phyloP scores from a whole-genome alignment of 2,888 invertebrate species.

The Ceramica pisi region DNA sequence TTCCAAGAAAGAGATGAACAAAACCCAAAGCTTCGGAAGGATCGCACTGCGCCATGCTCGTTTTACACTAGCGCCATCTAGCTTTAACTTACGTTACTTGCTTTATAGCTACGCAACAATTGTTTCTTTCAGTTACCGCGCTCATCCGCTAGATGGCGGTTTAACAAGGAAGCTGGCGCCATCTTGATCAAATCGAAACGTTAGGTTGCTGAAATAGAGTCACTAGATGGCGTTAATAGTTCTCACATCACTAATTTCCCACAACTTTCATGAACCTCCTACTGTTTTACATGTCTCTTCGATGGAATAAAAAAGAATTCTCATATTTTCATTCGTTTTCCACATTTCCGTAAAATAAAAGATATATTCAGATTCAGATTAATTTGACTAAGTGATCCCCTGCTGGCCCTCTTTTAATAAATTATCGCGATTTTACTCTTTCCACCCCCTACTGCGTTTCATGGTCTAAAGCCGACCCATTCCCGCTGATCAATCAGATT shows the following conservation, averaged over 20 bases:
- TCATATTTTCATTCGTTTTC: neutral
- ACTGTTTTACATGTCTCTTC: no score
- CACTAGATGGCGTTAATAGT: constrained; percentile 17
- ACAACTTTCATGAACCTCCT: neutral
- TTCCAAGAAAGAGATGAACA: no score
- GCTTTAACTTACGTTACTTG: neutral
- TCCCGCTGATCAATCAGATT: constrained; percentile 21
- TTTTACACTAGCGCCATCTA: neutral
- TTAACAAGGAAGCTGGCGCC: neutral
- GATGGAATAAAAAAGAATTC: neutral
- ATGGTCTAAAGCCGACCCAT: constrained; percentile 4
- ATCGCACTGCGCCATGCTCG: no score
- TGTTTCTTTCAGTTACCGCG: neutral
- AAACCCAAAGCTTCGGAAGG: no score
- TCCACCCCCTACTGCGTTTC: neutral
- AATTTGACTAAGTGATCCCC: neutral
- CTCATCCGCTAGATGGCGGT: neutral
- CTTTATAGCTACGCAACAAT: neutral
- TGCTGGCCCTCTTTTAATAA: neutral
- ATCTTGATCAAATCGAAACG: constrained; percentile 10
- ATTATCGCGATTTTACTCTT: neutral
- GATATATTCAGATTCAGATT: no score
- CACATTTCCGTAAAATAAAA: no score
- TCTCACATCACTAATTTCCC: neutral
- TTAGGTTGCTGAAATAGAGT: neutral